Base-by-base conservation (phyloP, 1,140 invertebrate genomes). In the Cecropterus lyciades region DNA sequence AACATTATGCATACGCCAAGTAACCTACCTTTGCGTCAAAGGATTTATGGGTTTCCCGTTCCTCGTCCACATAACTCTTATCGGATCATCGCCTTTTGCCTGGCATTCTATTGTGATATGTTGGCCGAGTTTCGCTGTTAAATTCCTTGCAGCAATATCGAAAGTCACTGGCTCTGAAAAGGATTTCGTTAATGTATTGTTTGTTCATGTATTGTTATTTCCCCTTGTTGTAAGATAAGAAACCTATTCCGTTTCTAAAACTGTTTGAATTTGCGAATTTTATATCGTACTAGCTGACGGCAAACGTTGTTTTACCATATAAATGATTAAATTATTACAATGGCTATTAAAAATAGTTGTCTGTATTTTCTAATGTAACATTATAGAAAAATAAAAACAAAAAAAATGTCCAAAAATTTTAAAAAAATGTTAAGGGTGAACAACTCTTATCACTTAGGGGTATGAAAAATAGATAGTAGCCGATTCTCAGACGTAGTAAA, bases 11-110 rank as follows among this genome's bases (percentile, higher is more conserved):
- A 48, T 30, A 49, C 15, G 55, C 43, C 20, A 24, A 24, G 46
- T n/a, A n/a, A 65, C 64, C 17, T 82, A 94, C 93, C 93, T 93
- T 65, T 94, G 94, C 17, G 92, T 93, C 69, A 94, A 93, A 13
- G 93, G 93, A 74, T 96, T 95, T 49, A 96, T 93, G 40, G 95
- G 93, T 69, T 95, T 95, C 57, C 94, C 94, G 79, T 96, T 96
- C 67, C 95, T 94, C 40, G 93, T 94, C 96, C 97, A 98, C 48
- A 94, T 94, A 8, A 98, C 95, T 70, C 95, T 95, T 60, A 98
- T 95, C 0, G 97, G 97, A 77, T 95, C 95, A 85, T 98, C 97
- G 3, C 98, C 98, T 73, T 96, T 95, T 0, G 97, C 97, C 60
- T 96, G 95, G 76, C 98, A 98, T 20, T 96, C 94, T 53, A 98